These are phyloP conservation scores for Mercenaria mercenaria DNA, from an alignment of 1,140 invertebrate species.

Conservation along the genomic window DNA sequence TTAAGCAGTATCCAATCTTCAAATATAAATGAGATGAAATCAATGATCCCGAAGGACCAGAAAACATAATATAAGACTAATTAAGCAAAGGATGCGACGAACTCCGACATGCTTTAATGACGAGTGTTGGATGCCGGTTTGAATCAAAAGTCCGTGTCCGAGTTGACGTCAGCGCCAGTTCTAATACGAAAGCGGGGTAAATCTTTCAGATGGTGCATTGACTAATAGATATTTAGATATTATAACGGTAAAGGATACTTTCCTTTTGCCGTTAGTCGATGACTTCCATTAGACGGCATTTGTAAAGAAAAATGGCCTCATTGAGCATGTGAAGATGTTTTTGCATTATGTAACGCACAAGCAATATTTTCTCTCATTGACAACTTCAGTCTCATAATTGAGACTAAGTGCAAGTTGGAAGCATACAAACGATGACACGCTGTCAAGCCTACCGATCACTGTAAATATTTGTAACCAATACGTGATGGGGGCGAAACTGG, in stretches of 20 bases:
- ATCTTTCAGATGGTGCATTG: slow-evolving; percentile 29
- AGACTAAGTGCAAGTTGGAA: neutral
- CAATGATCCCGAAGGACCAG: too few species aligned
- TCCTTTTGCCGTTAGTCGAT: neutral
- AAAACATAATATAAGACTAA: too few species aligned
- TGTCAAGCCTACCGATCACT: neutral
- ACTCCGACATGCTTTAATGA: slow-evolving; percentile 51
- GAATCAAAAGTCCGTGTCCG: slow-evolving; percentile 5
- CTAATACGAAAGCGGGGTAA: slow-evolving; percentile 40
- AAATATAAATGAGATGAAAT: too few species aligned
- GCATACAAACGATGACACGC: slow-evolving; percentile 23
- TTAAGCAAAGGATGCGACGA: too few species aligned
- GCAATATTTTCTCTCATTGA: neutral
- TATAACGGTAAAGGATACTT: slow-evolving; percentile 48
- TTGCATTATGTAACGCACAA: neutral
- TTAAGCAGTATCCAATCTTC: too few species aligned
- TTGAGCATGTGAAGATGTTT: neutral
- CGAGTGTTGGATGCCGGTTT: slow-evolving; percentile 43
- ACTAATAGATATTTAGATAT: slow-evolving; percentile 37
- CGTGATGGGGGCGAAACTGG: too few species aligned
- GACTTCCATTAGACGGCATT: neutral
- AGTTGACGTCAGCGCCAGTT: slow-evolving; percentile 27
- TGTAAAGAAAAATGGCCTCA: neutral
- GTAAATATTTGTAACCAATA: too few species aligned
- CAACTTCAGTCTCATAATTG: neutral